Base-by-base conservation (phyloP, 2,797 vertebrate genomes). In the Tarsius wallacei region DNA sequence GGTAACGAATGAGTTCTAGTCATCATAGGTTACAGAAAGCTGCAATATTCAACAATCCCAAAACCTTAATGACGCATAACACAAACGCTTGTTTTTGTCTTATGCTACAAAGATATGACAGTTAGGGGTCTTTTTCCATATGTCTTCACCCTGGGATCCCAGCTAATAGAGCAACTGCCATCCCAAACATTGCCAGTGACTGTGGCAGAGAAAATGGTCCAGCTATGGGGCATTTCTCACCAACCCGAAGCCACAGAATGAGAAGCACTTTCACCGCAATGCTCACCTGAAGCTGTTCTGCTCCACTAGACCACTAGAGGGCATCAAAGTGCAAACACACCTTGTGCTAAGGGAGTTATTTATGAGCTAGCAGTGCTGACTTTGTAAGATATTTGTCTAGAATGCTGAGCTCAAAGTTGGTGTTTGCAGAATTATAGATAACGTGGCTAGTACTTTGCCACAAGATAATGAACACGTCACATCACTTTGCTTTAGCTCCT, bases 181-280 rank as follows among this genome's bases (percentile, higher is more conserved):
- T 16, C 3, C 2, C 33, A 26, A 22, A 11, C 22, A 7, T n/a
- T 8, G 21, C 0, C 2, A 55, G 76, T 33, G 28, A 2, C 42
- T 21, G 15, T 10, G 33, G 28, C 1, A 17, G 17, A n/a, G 5
- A 33, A 0, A 42, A 16, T 2, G 51, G 59, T 19, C 55, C 71
- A 26, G 14, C 15, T 16, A 0, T 6, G 24, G 24, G 59, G 2
- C 9, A 11, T 11, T 8, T 78, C 28, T 76, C 21, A 11, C 7
- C 5, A 73, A 22, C 22, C 12, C 0, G 1, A 16, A 42, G 55
- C 19, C 47, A 24, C 15, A 14, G 49, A 28, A 15, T 26, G 33
- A 4, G 12, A 49, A 9, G 14, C 0, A 1, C 28, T 24, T 64
- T 21, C 26, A 8, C 4, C 33, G 0, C 11, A 0, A 0, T 5